Conservation (phyloP, 2,113 vertebrate genomes). For the Thoracochromis brauschi region DNA sequence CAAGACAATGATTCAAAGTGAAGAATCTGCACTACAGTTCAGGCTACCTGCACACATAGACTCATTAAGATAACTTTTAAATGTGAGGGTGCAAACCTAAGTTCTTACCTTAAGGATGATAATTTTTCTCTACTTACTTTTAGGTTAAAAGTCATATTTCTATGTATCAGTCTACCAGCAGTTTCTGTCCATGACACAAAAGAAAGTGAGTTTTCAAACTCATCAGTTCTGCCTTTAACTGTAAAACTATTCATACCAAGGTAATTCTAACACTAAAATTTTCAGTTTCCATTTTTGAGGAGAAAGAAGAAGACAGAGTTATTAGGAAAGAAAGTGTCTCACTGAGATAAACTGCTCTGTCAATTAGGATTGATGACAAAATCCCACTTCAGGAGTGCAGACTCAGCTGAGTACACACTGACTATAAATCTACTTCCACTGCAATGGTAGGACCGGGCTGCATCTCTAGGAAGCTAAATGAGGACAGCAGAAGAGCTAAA, state of each 20-base stretch:
- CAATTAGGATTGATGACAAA: not conserved
- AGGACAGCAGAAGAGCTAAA: not conserved
- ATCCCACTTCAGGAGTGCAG: not conserved
- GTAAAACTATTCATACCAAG: not conserved
- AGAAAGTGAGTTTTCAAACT: not conserved
- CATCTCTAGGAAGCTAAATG: not conserved
- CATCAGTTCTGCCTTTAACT: not conserved
- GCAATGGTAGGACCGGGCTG: not conserved
- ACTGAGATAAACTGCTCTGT: not conserved
- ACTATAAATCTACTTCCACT: not conserved
- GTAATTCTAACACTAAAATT: not conserved
- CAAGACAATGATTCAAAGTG: not conserved
- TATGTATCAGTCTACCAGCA: not conserved
- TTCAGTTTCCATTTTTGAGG: not conserved
- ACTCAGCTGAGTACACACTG: not conserved
- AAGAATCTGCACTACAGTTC: not conserved
- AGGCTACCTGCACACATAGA: not conserved
- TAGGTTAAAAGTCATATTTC: not conserved
- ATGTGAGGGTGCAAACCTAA: not conserved
- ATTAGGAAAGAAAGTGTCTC: not conserved
- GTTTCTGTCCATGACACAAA: not conserved
- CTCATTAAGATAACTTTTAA: not conserved
- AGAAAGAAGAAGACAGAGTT: not conserved
- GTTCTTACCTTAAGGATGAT: not conserved
- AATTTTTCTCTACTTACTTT: not conserved